phyloP scores from a whole-genome alignment of 2,113 vertebrate genomes.

The Plecotus auritus region DNA sequence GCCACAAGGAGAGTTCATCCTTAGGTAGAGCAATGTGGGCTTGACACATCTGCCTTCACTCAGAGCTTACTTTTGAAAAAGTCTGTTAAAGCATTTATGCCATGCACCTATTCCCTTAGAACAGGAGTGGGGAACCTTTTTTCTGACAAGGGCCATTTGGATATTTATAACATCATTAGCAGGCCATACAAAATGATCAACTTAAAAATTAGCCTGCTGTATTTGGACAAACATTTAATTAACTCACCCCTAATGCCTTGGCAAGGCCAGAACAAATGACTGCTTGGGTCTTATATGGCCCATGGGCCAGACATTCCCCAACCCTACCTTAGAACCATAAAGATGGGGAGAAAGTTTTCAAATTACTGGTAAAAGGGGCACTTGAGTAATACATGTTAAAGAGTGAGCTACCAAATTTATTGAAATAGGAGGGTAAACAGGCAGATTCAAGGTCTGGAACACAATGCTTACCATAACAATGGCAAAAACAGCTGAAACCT shows the following conservation, averaged over 20 bases:
- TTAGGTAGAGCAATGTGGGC: neutral
- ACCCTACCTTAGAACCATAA: neutral
- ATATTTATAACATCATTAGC: too few relatives aligned
- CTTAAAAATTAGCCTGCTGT: too few relatives aligned
- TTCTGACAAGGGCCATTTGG: too few relatives aligned
- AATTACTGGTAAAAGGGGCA: neutral
- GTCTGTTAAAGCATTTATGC: neutral
- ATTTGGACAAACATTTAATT: too few relatives aligned
- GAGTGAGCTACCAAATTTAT: neutral
- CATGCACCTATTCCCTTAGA: neutral
- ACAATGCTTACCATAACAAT: neutral
- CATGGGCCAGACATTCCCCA: too few relatives aligned
- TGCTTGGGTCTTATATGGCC: too few relatives aligned
- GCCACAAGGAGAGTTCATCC: neutral
- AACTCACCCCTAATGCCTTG: too few relatives aligned
- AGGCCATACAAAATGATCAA: too few relatives aligned
- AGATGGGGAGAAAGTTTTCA: neutral
- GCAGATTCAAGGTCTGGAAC: neutral
- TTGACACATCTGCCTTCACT: neutral
- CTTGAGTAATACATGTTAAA: neutral
- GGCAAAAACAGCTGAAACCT: neutral
- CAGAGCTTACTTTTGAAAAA: neutral
- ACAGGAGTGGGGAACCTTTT: too few relatives aligned
- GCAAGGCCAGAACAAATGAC: too few relatives aligned
- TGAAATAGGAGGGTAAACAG: neutral